Evolutionary conservation across 1,140 invertebrate species (phyloP).

Genomic region (Atta cephalotes): DNA sequence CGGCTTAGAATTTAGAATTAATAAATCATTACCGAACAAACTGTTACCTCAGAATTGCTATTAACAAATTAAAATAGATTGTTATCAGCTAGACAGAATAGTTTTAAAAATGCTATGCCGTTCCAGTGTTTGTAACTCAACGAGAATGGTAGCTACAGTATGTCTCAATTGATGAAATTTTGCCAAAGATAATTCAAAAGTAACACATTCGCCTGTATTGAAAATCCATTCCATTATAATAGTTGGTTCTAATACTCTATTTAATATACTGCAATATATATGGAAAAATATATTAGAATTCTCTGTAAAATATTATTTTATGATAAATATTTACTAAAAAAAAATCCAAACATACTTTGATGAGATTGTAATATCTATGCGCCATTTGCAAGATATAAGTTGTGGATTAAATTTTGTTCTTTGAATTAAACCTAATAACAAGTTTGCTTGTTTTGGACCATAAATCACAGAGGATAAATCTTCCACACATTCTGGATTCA

Average conservation of each 20-base stretch:
- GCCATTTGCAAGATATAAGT: slow-evolving; percentile 81
- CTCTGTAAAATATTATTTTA: slow-evolving; percentile 12
- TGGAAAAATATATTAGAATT: slow-evolving; percentile 24
- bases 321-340: slow-evolving; percentile 37
- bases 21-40: background rate
- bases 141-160: slow-evolving; percentile 81
- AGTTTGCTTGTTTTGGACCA: slow-evolving; percentile 77
- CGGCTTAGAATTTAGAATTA: slow-evolving; percentile 39
- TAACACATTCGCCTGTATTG: slow-evolving; percentile 78
- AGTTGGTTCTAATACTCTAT: slow-evolving; percentile 82
- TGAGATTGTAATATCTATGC: slow-evolving; percentile 82
- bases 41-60: background rate
- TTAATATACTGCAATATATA: slow-evolving; percentile 78
- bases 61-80: background rate
- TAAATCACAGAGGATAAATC: slow-evolving; percentile 81
- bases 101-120: slow-evolving; percentile 78
- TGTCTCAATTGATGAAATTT: slow-evolving; percentile 84
- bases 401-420: slow-evolving; percentile 78
- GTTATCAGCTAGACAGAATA: slow-evolving; percentile 67
- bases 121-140: slow-evolving; percentile 81
- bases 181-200: slow-evolving; percentile 82
- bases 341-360: slow-evolving; percentile 78
- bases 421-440: slow-evolving; percentile 76
- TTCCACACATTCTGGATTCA: slow-evolving; percentile 81
- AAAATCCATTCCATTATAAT: slow-evolving; percentile 84